Percentiles rank a stretch among this genome's conserved stretches.
phyloP scores from a whole-genome alignment of 2,113 vertebrate species.

The Xiphophorus hellerii region DNA sequence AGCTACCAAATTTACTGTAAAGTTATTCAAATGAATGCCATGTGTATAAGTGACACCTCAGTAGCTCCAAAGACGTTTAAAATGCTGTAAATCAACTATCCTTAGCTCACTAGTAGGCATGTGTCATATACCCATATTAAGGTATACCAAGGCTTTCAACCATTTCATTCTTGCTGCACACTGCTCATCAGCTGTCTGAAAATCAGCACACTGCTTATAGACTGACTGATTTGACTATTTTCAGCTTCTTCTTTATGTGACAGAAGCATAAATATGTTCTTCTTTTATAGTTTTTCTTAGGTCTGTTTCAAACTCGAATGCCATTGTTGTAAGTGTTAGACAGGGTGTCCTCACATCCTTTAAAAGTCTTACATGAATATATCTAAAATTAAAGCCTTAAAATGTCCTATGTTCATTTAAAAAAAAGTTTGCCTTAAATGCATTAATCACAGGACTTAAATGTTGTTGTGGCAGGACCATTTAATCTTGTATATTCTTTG shows the following conservation, averaged over 20 bases:
- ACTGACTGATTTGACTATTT: too few relatives aligned
- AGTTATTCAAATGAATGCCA: neutral
- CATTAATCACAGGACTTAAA: too few relatives aligned
- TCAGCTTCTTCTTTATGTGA: neutral
- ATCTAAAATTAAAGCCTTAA: too few relatives aligned
- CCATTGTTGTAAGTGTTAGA: too few relatives aligned
- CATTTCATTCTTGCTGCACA: neutral
- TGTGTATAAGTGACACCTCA: neutral
- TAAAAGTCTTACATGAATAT: too few relatives aligned
- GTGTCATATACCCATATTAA: neutral
- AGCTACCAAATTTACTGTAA: neutral
- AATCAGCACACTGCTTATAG: neutral
- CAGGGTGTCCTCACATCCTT: too few relatives aligned
- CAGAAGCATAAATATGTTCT: neutral
- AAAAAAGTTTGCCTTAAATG: too few relatives aligned
- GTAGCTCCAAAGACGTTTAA: neutral
- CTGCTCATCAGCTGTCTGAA: neutral
- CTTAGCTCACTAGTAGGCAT: neutral
- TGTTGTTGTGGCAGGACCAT: too few relatives aligned
- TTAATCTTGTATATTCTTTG: too few relatives aligned
- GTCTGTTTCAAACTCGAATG: too few relatives aligned
- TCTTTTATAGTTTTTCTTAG: neutral
- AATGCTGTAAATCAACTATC: neutral
- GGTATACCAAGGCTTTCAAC: too few relatives aligned
- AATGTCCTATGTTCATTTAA: too few relatives aligned